A percentile compares a stretch with the other conserved stretches of the same genome.
Evolutionary conservation across 2,888 invertebrate genomes (phyloP).

Genomic region (Drosophila melanosoma): DNA sequence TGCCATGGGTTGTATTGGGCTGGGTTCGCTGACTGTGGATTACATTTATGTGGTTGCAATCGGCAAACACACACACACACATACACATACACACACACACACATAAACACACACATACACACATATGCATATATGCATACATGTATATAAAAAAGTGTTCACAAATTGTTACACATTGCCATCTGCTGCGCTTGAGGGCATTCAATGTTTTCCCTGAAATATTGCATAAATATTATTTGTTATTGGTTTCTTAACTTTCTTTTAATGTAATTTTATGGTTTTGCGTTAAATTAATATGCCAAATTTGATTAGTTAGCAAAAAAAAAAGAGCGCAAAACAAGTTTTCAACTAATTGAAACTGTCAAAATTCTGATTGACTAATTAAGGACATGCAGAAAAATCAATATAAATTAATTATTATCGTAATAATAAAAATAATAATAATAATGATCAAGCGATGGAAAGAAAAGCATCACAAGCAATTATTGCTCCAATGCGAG

Average conservation of each 20-base stretch:
- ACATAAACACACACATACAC: slow-evolving; percentile 14
- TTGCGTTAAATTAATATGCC: slow-evolving; percentile 52
- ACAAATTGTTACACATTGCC: slow-evolving; percentile 50
- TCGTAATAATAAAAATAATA: slow-evolving; percentile 33
- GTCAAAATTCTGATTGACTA: slow-evolving; percentile 64
- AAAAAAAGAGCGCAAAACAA: slow-evolving; percentile 25
- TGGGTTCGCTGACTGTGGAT: slow-evolving; percentile 61
- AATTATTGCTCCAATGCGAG: slow-evolving; percentile 47
- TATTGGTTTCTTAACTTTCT: not conserved
- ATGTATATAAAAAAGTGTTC: slow-evolving; percentile 38
- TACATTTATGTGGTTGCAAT: slow-evolving; percentile 76
- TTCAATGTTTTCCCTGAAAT: slow-evolving; percentile 28
- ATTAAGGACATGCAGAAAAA: slow-evolving; percentile 62
- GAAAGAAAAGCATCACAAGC: slow-evolving; percentile 42
- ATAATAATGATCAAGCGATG: slow-evolving; percentile 22
- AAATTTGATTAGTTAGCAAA: slow-evolving; percentile 61
- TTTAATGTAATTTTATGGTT: slow-evolving; percentile 8
- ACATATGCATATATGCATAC: not conserved
- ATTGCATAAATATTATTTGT: slow-evolving; percentile 25
- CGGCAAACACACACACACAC: slow-evolving; percentile 32
- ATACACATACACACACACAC: slow-evolving; percentile 1
- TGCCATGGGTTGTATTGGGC: slow-evolving; percentile 18
- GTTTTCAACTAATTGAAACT: slow-evolving; percentile 70
- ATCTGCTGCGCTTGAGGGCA: slow-evolving; percentile 35
- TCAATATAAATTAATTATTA: slow-evolving; percentile 67